These are phyloP conservation scores for Macaca nemestrina DNA, from an alignment of 2,113 vertebrate species.

Conservation along the genomic window DNA sequence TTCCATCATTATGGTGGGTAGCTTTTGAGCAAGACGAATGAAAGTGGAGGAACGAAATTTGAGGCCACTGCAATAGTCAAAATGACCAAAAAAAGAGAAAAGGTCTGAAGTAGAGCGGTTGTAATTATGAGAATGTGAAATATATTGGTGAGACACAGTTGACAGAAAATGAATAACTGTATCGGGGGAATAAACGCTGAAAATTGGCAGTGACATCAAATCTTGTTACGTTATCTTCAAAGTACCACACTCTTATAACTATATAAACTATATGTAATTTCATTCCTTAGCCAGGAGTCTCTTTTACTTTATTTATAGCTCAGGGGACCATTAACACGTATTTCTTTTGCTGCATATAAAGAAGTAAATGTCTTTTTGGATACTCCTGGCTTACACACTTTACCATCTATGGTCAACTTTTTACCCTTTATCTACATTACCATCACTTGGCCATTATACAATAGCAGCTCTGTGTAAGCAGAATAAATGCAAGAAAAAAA, in stretches of 20 bases:
- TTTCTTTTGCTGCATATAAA: background rate
- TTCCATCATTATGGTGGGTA: background rate
- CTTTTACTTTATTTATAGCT: background rate
- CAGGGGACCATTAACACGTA: background rate
- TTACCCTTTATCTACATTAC: background rate
- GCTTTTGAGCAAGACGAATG: background rate
- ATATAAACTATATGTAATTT: background rate
- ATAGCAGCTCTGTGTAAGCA: background rate
- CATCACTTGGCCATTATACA: background rate
- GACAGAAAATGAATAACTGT: background rate
- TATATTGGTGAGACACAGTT: background rate
- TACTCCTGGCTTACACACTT: background rate
- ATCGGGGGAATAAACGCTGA: background rate
- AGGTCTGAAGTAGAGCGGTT: background rate
- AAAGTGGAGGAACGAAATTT: background rate
- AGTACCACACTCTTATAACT: background rate
- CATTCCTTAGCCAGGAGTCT: conserved; percentile 16
- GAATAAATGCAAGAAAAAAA: background rate
- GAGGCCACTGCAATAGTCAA: background rate
- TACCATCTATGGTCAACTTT: conserved; percentile 10
- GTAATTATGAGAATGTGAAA: background rate
- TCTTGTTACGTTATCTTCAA: background rate
- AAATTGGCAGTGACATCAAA: background rate
- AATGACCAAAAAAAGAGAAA: background rate
- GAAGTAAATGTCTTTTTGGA: background rate